Evolutionary conservation across 35 echinoderm and acorn worm species (phyloP), one percentile per base, ranked within the genome.

Genomic region (Strongylocentrotus purpuratus): DNA sequence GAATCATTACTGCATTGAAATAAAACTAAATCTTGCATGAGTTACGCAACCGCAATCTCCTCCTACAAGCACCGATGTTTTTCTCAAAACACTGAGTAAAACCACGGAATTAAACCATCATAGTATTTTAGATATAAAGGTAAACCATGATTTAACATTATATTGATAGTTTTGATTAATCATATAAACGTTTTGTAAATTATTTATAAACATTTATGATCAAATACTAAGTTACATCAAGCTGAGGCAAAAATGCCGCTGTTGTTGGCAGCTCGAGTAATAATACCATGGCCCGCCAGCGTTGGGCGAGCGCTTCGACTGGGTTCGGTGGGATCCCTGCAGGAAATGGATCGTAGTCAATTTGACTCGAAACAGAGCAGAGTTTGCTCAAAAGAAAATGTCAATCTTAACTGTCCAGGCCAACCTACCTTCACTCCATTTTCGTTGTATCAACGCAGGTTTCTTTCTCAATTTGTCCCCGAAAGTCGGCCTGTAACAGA

Each of bases 381-480:
- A 78, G 20, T 28, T 22, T 28, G 65, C 65, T 28, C 20, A 7
- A 78, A 6, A 28, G 28, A 78, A 22, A 22, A n/a, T 78, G 20
- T 78, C 65, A 78, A 8, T 28, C 20, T 28, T n/a, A 78, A 78
- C 5, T 25, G 18, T 78, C 65, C 5, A n/a, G 65, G 22, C 22
- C 20, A 78, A n/a, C 3, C 25, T 78, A 78, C 65, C 65, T 8
- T 22, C 18, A 4, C 5, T 78, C 5, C 28, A 78, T 28, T 78
- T 22, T n/a, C 65, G 6, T 78, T 22, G 65, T 78, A 22, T n/a
- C 18, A 28, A 78, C 25, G 28, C 65, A 28, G 8, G 28, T n/a
- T 7, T 28, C 20, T 78, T 78, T 78, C 65, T 8, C 94, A 94
- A 52, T 98, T 95, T 95, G 97, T 98, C 25, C 97, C 97, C 2